A percentile compares a stretch with the other conserved stretches of the same genome.
Conservation (phyloP, 2,888 invertebrate genomes). For the Tanypteryx hageni region DNA sequence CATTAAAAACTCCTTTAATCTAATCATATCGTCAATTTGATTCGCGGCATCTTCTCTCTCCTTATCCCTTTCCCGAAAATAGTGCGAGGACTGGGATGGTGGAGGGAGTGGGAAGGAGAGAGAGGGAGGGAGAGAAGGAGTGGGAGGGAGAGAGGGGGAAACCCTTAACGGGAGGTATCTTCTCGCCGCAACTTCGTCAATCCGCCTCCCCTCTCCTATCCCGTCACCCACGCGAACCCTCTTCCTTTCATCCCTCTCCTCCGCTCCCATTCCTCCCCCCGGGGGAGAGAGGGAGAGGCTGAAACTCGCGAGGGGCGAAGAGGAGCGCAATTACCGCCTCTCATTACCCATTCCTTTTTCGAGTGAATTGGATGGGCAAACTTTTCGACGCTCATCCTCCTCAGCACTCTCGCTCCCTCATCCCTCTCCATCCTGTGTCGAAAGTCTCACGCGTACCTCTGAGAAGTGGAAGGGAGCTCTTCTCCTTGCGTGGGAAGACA, state of each 20-base stretch:
- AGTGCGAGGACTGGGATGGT: background rate
- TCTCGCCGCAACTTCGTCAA: background rate
- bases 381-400: slow-evolving; percentile 1
- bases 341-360: slow-evolving; percentile 14
- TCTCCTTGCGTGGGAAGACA: background rate
- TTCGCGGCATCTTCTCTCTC: background rate
- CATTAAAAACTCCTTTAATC: background rate
- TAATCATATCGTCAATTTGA: slow-evolving; percentile 45
- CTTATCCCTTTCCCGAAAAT: background rate
- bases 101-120: background rate
- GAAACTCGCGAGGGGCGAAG: background rate
- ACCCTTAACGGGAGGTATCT: background rate
- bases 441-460: too few species aligned
- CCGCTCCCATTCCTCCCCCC: background rate
- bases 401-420: background rate
- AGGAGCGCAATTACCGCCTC: background rate
- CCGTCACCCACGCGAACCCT: background rate
- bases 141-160: background rate
- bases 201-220: background rate
- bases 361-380: slow-evolving; percentile 25
- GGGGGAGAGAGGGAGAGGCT: too few species aligned
- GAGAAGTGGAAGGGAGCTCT: too few species aligned
- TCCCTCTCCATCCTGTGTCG: background rate
- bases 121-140: background rate
- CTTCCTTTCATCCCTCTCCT: background rate